phyloP scores from a whole-genome alignment of 2,797 vertebrate genomes.

The Cuniculus paca region DNA sequence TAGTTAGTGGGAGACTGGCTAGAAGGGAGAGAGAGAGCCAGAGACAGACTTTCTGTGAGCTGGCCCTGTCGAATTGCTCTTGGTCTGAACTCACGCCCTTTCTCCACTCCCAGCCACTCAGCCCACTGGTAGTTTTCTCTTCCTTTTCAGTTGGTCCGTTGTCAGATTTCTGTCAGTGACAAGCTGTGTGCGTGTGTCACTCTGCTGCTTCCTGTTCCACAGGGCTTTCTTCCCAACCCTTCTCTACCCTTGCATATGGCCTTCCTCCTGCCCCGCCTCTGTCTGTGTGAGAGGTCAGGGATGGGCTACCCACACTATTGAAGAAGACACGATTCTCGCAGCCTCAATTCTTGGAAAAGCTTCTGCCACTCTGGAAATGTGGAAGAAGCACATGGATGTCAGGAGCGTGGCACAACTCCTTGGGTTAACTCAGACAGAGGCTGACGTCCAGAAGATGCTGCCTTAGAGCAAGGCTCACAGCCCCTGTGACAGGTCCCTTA shows the following conservation, averaged over 20 bases:
- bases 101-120: neutral
- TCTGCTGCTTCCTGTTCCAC: neutral
- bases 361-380: neutral
- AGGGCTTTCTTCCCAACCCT: neutral
- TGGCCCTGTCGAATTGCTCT: neutral
- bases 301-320: neutral
- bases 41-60: neutral
- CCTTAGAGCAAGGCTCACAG: neutral
- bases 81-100: neutral
- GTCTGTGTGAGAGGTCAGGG: neutral
- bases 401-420: neutral
- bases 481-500: neutral
- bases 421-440: neutral
- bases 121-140: neutral
- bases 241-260: neutral
- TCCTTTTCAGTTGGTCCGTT: neutral
- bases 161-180: neutral
- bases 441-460: neutral
- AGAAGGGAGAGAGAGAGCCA: neutral
- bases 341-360: neutral
- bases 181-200: neutral
- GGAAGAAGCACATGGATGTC: neutral
- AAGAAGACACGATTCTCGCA: neutral
- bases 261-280: neutral
- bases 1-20: neutral